These are phyloP conservation scores for Hiodon alosoides DNA, from an alignment of 2,113 vertebrate genomes.

Conservation along the genomic window DNA sequence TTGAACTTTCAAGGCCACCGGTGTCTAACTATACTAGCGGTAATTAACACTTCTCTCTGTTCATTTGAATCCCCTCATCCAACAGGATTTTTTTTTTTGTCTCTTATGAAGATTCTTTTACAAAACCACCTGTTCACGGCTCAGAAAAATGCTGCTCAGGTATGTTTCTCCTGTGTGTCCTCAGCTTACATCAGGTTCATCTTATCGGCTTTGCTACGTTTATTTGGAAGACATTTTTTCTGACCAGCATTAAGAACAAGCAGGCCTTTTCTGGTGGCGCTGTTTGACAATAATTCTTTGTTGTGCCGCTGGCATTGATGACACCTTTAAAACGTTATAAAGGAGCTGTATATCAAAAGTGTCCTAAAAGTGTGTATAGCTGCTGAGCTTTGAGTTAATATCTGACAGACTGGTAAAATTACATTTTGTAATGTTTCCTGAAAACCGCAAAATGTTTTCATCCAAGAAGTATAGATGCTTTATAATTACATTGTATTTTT, in stretches of 20 bases:
- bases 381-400: not conserved
- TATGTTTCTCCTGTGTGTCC: not conserved
- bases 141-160: constrained; percentile 17
- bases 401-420: not conserved
- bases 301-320: not conserved
- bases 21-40: not conserved
- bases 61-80: not conserved
- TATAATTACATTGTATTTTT: no score
- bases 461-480: no score
- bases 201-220: not conserved
- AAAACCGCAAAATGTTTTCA: no score
- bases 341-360: not conserved
- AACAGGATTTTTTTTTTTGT: constrained; percentile 12
- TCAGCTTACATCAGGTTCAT: not conserved
- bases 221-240: not conserved
- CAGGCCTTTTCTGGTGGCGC: not conserved
- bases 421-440: not conserved
- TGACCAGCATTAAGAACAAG: not conserved
- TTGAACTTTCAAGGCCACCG: constrained; percentile 5
- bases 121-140: constrained; percentile 7
- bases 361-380: not conserved
- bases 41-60: not conserved
- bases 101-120: not conserved
- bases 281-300: not conserved
- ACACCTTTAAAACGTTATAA: not conserved